Evolutionary conservation across 2,113 vertebrate species (phyloP), one percentile per base, ranked within the genome.

Genomic region (Oenanthe oenanthe): DNA sequence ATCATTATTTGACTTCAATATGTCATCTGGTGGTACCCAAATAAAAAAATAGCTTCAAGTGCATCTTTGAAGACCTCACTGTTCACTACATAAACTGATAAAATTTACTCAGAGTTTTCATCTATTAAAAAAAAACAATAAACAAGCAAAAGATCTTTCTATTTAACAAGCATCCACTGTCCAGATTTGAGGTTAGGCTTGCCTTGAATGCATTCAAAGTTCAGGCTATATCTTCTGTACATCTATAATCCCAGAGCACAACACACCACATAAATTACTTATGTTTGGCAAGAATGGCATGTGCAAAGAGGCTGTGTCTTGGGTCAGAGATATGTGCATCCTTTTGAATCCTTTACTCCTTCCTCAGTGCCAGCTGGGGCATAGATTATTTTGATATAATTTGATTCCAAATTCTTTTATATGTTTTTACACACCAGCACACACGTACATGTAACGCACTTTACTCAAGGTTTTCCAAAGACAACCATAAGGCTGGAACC

Each of bases 371-470:
- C 50, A 81, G 21, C 68, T 83, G 62, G 24, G n/a, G 2, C 76
- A 28, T 26, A 38, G 60, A 24, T 88, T 78, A 56, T 78, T 91
- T 91, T 32, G 58, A 2, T 51, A 36, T 29, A 0, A 56, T 48
- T 85, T 66, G 28, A 73, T 73, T 70, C 51, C 43, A 40, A 22
- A 47, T 42, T 76, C 29, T 57, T 12, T 2, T 9, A 2, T 19
- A 3, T 31, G 4, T 66, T 91, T 88, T 76, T 76, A 60, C 21
- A 20, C 26, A 42, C 10, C 19, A 60, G n/a, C 18, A 61, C 34
- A 9, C 8, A 5, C 4, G 5, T n/a, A 32, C 22, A 2, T 2
- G 4, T 16, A 31, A 58, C 1, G 0, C 20, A 24, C 11, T 50
- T 57, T 31, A 10, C 40, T 81, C 18, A 50, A 36, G 32, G 20